Evolutionary conservation across 2,888 invertebrate genomes (phyloP).

Genomic region (Cacoxenus indagator): DNA sequence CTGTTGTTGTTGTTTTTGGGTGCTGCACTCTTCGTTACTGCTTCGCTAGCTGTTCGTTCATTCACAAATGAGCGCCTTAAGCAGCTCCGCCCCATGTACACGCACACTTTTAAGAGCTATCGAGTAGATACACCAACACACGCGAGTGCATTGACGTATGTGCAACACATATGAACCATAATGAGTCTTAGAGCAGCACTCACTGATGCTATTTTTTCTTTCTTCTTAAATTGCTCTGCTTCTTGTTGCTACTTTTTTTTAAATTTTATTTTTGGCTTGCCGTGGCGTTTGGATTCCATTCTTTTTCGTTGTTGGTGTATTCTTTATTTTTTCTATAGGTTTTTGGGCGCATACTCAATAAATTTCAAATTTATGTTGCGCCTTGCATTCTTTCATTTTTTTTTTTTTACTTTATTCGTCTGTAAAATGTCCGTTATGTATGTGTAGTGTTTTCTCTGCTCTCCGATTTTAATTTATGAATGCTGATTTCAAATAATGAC

Average conservation of each 20-base stretch:
- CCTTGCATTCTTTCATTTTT: slow-evolving; percentile 46
- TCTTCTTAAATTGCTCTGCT: background rate
- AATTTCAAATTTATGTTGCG: slow-evolving; percentile 55
- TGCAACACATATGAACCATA: slow-evolving; percentile 6
- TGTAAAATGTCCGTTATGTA: slow-evolving; percentile 9
- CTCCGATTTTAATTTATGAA: background rate
- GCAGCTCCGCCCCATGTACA: slow-evolving; percentile 67
- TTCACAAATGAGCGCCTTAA: slow-evolving; percentile 67
- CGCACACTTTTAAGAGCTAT: slow-evolving; percentile 31
- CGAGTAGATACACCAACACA: slow-evolving; percentile 34
- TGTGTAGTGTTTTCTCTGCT: slow-evolving; percentile 1
- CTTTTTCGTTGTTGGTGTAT: slow-evolving; percentile 30
- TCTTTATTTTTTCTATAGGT: slow-evolving; percentile 36
- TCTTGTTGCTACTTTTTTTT: slow-evolving; percentile 48
- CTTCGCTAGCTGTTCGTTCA: slow-evolving; percentile 58
- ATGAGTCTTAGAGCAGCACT: slow-evolving; percentile 26
- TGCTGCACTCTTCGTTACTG: slow-evolving; percentile 21
- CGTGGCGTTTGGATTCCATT: slow-evolving; percentile 55
- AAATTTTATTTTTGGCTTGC: slow-evolving; percentile 60
- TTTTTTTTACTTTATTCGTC: slow-evolving; percentile 17
- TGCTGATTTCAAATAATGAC: background rate
- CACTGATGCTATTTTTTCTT: slow-evolving; percentile 1
- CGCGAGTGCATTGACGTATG: slow-evolving; percentile 47
- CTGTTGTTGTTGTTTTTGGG: slow-evolving; percentile 19
- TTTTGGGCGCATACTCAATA: slow-evolving; percentile 38